A percentile compares a stretch with the other conserved stretches of the same genome.
phyloP scores from a whole-genome alignment of 2,888 invertebrate genomes.

The Anoplius nigerrimus region DNA sequence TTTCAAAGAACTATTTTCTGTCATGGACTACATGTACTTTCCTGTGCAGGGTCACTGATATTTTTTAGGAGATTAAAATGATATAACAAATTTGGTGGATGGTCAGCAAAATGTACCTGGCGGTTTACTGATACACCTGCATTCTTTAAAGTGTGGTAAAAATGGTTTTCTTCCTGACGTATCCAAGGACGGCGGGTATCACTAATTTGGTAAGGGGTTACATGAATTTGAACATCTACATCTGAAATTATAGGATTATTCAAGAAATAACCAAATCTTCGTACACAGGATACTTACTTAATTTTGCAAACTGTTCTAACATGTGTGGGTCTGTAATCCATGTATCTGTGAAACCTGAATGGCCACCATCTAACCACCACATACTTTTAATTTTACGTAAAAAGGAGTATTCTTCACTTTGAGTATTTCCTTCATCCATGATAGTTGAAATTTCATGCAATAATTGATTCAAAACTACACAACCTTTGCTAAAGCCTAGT shows the following conservation, averaged over 20 bases:
- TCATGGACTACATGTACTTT: neutral
- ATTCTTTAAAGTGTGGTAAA: slow-evolving; percentile 81
- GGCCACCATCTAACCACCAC: slow-evolving; percentile 95
- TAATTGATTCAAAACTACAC: slow-evolving; percentile 93
- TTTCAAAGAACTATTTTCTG: neutral
- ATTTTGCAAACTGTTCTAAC: slow-evolving; percentile 83
- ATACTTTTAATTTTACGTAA: slow-evolving; percentile 84
- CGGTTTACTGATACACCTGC: slow-evolving; percentile 82
- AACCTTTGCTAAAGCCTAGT: slow-evolving; percentile 94
- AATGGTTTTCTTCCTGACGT: slow-evolving; percentile 86
- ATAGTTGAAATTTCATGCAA: slow-evolving; percentile 89
- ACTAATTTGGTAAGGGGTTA: slow-evolving; percentile 92
- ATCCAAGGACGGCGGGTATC: slow-evolving; percentile 90
- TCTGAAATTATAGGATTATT: slow-evolving; percentile 73
- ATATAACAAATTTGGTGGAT: slow-evolving; percentile 79
- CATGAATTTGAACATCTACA: slow-evolving; percentile 85
- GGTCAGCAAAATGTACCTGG: slow-evolving; percentile 80
- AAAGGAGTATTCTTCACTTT: slow-evolving; percentile 77
- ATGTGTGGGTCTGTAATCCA: slow-evolving; percentile 89
- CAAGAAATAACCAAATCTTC: neutral
- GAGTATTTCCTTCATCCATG: slow-evolving; percentile 77
- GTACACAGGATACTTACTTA: slow-evolving; percentile 77
- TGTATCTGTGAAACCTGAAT: slow-evolving; percentile 90
- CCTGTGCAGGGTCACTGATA: slow-evolving; percentile 70
- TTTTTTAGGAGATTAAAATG: slow-evolving; percentile 87